These are phyloP conservation scores for Eunapius fragilis DNA, from an alignment of 37 sponge, comb jelly and placozoan genomes.

Conservation along the genomic window DNA sequence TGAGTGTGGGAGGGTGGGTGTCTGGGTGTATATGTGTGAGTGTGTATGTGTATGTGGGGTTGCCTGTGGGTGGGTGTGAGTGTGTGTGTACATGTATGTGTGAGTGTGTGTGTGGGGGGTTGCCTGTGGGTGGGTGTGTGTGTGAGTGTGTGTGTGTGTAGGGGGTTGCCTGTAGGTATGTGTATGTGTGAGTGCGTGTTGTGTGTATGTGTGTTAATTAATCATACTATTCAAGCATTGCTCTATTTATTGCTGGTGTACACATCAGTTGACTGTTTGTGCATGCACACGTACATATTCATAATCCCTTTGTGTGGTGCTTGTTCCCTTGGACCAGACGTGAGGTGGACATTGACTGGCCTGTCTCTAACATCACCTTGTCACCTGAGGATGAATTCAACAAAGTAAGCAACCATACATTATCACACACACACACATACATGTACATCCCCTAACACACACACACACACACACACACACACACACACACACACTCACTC, in stretches of 20 bases:
- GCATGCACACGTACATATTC: no score
- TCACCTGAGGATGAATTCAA: conserved; percentile 8
- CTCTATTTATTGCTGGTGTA: not conserved
- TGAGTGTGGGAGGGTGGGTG: not conserved
- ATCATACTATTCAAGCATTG: not conserved
- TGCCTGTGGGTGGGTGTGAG: not conserved
- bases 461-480: conserved; percentile 18
- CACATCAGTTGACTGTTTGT: no score
- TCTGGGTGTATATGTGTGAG: not conserved
- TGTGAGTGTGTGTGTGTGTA: conserved; percentile 9
- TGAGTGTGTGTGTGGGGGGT: not conserved
- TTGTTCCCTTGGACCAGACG: not conserved
- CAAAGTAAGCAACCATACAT: not conserved
- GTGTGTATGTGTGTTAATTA: not conserved
- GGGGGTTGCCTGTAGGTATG: not conserved
- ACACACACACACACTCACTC: conserved; percentile 18
- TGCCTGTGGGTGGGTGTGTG: not conserved
- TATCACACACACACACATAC: not conserved
- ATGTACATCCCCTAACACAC: not conserved
- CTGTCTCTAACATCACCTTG: not conserved
- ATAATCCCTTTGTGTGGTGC: no score
- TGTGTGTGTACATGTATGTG: no score
- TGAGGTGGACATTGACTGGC: not conserved
- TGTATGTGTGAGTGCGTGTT: not conserved
- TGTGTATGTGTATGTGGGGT: not conserved